Conservation (phyloP, 2,888 invertebrate species). For the Drosophila koepferae region DNA sequence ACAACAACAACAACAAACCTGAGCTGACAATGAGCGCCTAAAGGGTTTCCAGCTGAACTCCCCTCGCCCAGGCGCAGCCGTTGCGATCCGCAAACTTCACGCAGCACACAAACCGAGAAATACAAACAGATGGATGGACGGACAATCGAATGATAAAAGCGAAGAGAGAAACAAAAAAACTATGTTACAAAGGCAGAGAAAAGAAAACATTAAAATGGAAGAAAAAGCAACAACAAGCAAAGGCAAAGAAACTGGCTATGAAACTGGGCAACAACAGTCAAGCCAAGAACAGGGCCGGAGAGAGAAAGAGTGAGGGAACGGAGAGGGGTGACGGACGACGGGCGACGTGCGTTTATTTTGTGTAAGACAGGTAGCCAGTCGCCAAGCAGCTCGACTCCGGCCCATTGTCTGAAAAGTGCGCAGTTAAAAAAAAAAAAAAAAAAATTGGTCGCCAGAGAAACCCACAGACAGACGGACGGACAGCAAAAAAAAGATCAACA, state of each 20-base stretch:
- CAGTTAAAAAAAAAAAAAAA: constrained; percentile 58
- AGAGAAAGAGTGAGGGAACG: constrained; percentile 4
- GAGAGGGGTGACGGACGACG: background rate
- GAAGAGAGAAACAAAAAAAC: constrained; percentile 47
- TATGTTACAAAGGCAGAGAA: constrained; percentile 70
- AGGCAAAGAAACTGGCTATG: constrained; percentile 50
- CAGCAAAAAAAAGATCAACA: constrained; percentile 71
- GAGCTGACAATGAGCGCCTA: constrained; percentile 78
- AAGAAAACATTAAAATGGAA: constrained; percentile 61
- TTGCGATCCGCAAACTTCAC: constrained; percentile 30
- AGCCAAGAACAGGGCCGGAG: constrained; percentile 35
- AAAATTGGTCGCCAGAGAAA: constrained; percentile 52
- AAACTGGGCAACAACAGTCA: constrained; percentile 57
- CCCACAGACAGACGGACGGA: constrained; percentile 38
- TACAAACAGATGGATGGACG: constrained; percentile 53
- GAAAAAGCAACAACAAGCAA: constrained; percentile 12
- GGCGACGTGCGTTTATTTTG: constrained; percentile 77
- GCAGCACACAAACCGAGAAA: constrained; percentile 34
- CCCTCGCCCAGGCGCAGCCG: constrained; percentile 5
- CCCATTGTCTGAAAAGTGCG: constrained; percentile 70
- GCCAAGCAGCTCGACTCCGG: constrained; percentile 60
- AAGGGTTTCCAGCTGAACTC: constrained; percentile 71
- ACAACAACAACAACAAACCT: constrained; percentile 45
- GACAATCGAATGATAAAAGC: constrained; percentile 35
- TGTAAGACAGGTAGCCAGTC: constrained; percentile 78